phyloP scores from a whole-genome alignment of 2,797 vertebrate genomes.

The Falco cherrug region DNA sequence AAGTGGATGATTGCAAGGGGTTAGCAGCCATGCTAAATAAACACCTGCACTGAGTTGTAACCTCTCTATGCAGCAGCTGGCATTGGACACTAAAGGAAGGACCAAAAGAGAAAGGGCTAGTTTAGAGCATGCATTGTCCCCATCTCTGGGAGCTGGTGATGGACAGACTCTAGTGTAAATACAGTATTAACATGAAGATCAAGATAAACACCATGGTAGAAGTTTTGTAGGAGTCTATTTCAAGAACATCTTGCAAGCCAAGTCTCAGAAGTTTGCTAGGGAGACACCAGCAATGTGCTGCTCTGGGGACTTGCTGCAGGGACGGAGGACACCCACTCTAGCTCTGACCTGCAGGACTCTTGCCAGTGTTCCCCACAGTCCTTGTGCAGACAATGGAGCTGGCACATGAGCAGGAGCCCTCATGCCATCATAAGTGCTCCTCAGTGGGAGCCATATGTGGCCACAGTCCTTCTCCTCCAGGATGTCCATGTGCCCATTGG shows the following conservation, averaged over 20 bases:
- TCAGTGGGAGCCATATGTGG: no score
- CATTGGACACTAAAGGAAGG: not conserved
- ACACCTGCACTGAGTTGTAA: not conserved
- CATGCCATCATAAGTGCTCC: not conserved
- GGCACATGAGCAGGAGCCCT: not conserved
- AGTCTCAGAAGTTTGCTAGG: not conserved
- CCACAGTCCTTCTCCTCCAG: fast-evolving
- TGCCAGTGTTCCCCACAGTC: fast-evolving
- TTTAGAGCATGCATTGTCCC: not conserved
- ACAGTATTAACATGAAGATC: not conserved
- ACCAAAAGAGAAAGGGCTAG: not conserved
- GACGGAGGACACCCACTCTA: not conserved
- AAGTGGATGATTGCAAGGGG: not conserved
- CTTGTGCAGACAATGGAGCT: fast-evolving
- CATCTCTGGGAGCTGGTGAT: not conserved
- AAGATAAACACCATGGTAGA: fast-evolving
- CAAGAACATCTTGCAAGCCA: not conserved
- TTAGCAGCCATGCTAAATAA: no score
- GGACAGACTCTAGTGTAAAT: not conserved
- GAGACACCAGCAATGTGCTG: not conserved
- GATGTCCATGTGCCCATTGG: fast-evolving
- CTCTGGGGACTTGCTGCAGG: fast-evolving
- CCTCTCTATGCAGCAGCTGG: not conserved
- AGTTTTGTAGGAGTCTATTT: not conserved
- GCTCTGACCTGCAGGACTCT: not conserved